These are phyloP conservation scores for Bembecia ichneumoniformis DNA, from an alignment of 2,888 invertebrate species.

Conservation along the genomic window DNA sequence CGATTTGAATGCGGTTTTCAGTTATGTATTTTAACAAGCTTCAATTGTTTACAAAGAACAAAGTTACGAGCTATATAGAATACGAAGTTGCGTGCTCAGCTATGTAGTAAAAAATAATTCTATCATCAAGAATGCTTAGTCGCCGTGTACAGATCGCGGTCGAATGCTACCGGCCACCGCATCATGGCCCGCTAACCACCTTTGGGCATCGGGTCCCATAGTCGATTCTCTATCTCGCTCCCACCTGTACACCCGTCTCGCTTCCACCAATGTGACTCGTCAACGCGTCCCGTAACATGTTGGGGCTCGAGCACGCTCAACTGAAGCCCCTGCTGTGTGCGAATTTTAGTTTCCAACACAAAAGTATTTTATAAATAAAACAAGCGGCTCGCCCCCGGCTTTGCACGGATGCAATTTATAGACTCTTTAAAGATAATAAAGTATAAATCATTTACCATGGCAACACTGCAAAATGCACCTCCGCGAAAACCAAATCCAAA, in stretches of 20 bases:
- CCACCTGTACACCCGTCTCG: conserved; percentile 13
- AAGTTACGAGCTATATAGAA: too few species aligned
- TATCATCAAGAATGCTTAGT: conserved; percentile 37
- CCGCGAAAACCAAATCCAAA: not conserved
- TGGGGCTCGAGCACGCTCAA: not conserved
- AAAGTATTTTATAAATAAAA: conserved; percentile 37
- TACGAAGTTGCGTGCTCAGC: too few species aligned
- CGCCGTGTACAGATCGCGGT: conserved; percentile 24
- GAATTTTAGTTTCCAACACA: conserved; percentile 22
- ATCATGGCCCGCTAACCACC: conserved; percentile 18
- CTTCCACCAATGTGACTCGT: conserved; percentile 18
- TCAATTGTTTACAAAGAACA: too few species aligned
- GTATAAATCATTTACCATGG: not conserved
- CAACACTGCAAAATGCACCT: not conserved
- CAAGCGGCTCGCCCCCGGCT: not conserved
- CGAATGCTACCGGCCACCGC: conserved; percentile 37
- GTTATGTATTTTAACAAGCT: too few species aligned
- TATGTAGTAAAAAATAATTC: conserved; percentile 1
- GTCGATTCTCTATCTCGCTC: conserved; percentile 16
- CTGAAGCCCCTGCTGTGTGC: conserved; percentile 18
- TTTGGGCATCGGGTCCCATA: conserved; percentile 15
- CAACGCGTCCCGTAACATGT: conserved; percentile 25
- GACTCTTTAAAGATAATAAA: too few species aligned
- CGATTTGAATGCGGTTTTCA: too few species aligned
- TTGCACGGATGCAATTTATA: too few species aligned